phyloP scores from a whole-genome alignment of 2,113 vertebrate genomes.

The Narcine bancroftii region DNA sequence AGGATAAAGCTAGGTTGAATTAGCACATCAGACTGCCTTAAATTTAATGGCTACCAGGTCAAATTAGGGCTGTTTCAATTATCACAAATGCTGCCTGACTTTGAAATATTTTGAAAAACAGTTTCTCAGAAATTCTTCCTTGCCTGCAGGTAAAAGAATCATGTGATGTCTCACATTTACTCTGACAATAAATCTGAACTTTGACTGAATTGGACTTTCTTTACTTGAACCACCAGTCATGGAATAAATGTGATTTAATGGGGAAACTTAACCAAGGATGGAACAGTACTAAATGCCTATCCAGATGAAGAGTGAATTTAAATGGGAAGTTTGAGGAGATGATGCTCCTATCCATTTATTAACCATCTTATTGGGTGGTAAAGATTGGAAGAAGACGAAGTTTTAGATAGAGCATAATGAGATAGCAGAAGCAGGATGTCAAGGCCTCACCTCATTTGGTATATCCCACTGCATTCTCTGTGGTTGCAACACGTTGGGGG shows the following conservation, averaged over 20 bases:
- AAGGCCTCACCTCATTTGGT: slow-evolving; percentile 48
- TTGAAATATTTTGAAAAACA: too few relatives aligned
- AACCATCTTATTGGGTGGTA: neutral
- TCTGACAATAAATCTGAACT: too few relatives aligned
- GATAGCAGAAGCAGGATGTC: neutral
- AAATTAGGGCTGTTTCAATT: too few relatives aligned
- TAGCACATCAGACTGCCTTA: too few relatives aligned
- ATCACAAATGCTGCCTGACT: too few relatives aligned
- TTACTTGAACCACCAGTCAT: neutral
- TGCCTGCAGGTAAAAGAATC: too few relatives aligned
- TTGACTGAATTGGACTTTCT: neutral
- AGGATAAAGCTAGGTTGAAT: too few relatives aligned
- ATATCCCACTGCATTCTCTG: slow-evolving; percentile 57
- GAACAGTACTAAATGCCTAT: neutral
- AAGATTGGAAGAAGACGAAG: neutral
- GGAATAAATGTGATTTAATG: too few relatives aligned
- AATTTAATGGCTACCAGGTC: too few relatives aligned
- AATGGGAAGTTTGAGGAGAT: too few relatives aligned
- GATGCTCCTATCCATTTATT: neutral
- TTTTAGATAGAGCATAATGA: neutral
- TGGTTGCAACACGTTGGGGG: slow-evolving; percentile 44
- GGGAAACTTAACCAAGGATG: neutral
- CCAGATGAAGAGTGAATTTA: neutral
- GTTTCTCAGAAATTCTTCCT: too few relatives aligned
- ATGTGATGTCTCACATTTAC: too few relatives aligned